phyloP scores from a whole-genome alignment of 2,888 invertebrate genomes.

The Nephrotoma appendiculata region DNA sequence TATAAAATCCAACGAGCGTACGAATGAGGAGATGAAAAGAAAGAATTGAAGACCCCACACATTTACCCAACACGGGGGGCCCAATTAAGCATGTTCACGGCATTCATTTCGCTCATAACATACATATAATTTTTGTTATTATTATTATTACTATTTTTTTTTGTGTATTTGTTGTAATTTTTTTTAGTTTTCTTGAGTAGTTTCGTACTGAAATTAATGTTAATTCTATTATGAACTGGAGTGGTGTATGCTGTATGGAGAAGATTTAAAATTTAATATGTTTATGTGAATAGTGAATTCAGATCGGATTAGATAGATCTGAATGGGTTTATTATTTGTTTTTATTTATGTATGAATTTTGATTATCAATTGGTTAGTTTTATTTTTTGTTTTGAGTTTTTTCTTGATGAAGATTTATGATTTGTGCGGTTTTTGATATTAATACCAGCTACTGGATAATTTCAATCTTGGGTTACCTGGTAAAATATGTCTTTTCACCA shows the following conservation, averaged over 20 bases:
- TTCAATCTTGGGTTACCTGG: background rate
- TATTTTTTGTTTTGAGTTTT: background rate
- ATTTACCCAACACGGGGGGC: constrained; percentile 21
- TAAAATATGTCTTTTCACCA: background rate
- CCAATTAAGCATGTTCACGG: constrained; percentile 21
- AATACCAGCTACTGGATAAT: background rate
- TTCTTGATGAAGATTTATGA: background rate
- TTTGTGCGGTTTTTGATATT: background rate
- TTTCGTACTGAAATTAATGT: background rate
- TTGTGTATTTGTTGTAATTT: background rate
- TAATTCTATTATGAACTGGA: background rate
- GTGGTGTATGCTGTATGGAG: background rate
- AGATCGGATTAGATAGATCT: background rate
- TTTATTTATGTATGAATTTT: background rate
- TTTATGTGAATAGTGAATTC: background rate
- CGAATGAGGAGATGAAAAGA: background rate
- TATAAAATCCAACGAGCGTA: background rate
- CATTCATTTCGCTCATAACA: constrained; percentile 16
- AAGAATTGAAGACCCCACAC: constrained; percentile 17
- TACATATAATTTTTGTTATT: background rate
- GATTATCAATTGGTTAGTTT: background rate
- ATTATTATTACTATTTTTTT: background rate
- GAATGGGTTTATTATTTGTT: background rate
- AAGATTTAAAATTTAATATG: background rate
- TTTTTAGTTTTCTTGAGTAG: background rate